phyloP scores from a whole-genome alignment of 2,888 invertebrate genomes.

The Polydrusus cervinus region DNA sequence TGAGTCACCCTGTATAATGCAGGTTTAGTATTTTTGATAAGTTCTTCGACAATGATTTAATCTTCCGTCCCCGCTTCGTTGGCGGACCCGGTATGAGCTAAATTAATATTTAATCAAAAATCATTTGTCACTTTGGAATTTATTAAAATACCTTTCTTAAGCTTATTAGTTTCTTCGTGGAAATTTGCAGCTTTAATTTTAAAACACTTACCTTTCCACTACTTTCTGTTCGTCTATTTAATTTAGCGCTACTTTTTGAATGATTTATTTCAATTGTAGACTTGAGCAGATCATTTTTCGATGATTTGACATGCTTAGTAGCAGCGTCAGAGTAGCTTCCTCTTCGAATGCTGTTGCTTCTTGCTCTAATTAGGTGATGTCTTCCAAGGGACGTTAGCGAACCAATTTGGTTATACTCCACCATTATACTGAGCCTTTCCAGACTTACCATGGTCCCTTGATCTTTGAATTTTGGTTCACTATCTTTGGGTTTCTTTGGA shows the following conservation, averaged over 20 bases:
- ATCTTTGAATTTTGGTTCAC: slow-evolving; percentile 79
- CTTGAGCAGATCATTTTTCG: slow-evolving; percentile 80
- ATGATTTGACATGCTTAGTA: slow-evolving; percentile 71
- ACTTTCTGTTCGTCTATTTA: slow-evolving; percentile 45
- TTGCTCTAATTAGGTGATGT: slow-evolving; percentile 63
- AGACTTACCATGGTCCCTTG: slow-evolving; percentile 82
- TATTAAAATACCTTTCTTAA: too few species aligned
- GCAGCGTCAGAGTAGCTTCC: slow-evolving; percentile 76
- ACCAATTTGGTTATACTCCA: slow-evolving; percentile 84
- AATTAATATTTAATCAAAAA: too few species aligned
- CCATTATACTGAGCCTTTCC: slow-evolving; percentile 83
- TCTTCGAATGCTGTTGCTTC: slow-evolving; percentile 71
- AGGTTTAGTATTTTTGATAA: too few species aligned
- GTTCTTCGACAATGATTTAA: too few species aligned
- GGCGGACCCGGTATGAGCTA: too few species aligned
- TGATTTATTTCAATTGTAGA: slow-evolving; percentile 82
- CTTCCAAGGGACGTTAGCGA: slow-evolving; percentile 82
- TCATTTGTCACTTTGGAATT: too few species aligned
- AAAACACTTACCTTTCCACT: slow-evolving; percentile 40
- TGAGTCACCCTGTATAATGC: too few species aligned
- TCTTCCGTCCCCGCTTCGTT: too few species aligned
- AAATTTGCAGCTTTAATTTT: too few species aligned
- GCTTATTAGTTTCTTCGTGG: too few species aligned
- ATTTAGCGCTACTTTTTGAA: slow-evolving; percentile 58
- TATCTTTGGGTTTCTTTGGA: slow-evolving; percentile 69